These are phyloP conservation scores for Physeter macrocephalus DNA, from an alignment of 2,113 vertebrate genomes.

Conservation along the genomic window DNA sequence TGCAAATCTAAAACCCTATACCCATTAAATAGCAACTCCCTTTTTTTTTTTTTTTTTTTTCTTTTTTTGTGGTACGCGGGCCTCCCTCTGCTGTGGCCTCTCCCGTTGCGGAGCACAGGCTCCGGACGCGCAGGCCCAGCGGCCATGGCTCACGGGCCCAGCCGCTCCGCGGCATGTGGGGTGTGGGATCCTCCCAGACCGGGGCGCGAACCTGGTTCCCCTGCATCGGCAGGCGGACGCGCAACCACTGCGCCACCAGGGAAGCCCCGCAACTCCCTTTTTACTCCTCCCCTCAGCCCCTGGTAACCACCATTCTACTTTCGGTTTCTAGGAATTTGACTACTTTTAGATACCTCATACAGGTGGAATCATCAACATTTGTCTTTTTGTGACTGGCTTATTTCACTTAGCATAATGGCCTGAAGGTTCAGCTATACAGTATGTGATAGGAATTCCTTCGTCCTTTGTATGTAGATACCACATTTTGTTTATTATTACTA, in stretches of 20 bases:
- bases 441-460: background rate
- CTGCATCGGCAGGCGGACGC: too few relatives aligned
- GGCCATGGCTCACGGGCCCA: too few relatives aligned
- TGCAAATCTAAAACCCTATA: background rate
- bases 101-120: too few relatives aligned
- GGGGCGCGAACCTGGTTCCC: too few relatives aligned
- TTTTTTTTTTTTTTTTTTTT: too few relatives aligned
- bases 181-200: too few relatives aligned
- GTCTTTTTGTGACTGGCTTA: background rate
- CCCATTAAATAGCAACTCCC: background rate
- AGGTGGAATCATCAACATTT: background rate
- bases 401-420: background rate
- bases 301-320: background rate
- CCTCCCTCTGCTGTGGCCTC: too few relatives aligned
- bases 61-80: too few relatives aligned
- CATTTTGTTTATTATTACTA: background rate
- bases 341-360: background rate
- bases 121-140: too few relatives aligned
- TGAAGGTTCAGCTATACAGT: background rate
- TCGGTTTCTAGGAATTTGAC: background rate
- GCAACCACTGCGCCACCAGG: too few relatives aligned
- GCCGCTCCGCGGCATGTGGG: too few relatives aligned
- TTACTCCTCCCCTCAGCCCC: background rate
- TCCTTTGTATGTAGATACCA: background rate
- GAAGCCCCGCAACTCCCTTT: background rate